These are phyloP conservation scores for Saccostrea glomerata DNA, from an alignment of 1,140 invertebrate species.

Conservation along the genomic window DNA sequence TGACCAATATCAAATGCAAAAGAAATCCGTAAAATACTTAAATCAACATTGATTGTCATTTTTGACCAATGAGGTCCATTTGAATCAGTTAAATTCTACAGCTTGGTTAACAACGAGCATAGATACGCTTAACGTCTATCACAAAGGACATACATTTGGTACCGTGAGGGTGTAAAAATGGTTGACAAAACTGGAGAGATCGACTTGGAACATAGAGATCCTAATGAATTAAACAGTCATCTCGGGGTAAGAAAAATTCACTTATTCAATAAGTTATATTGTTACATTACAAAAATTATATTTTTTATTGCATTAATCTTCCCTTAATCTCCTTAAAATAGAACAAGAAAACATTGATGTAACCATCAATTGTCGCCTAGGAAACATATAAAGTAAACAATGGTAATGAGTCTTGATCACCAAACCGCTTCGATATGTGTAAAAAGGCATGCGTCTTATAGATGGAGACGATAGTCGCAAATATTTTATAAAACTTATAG, in stretches of 20 bases:
- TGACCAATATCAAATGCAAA: not conserved
- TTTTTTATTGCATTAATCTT: too few species aligned
- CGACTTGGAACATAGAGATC: not conserved
- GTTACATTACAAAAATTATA: too few species aligned
- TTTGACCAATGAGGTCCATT: not conserved
- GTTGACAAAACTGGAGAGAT: not conserved
- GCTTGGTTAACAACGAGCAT: not conserved
- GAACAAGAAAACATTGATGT: too few species aligned
- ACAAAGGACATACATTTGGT: not conserved
- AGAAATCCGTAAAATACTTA: not conserved
- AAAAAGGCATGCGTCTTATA: too few species aligned
- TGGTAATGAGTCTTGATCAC: too few species aligned
- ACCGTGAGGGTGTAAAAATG: not conserved
- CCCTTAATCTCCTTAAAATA: too few species aligned
- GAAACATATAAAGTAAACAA: too few species aligned
- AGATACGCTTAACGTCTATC: not conserved
- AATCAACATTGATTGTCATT: not conserved
- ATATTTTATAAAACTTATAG: too few species aligned
- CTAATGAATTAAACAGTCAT: constrained; percentile 2
- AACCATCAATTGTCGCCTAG: too few species aligned
- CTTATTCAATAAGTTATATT: too few species aligned
- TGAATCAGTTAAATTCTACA: not conserved
- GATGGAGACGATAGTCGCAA: too few species aligned
- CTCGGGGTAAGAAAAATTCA: not conserved
- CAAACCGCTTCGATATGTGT: too few species aligned